Conservation (phyloP, 2,888 invertebrate species). For the Xestia c-nigrum region DNA sequence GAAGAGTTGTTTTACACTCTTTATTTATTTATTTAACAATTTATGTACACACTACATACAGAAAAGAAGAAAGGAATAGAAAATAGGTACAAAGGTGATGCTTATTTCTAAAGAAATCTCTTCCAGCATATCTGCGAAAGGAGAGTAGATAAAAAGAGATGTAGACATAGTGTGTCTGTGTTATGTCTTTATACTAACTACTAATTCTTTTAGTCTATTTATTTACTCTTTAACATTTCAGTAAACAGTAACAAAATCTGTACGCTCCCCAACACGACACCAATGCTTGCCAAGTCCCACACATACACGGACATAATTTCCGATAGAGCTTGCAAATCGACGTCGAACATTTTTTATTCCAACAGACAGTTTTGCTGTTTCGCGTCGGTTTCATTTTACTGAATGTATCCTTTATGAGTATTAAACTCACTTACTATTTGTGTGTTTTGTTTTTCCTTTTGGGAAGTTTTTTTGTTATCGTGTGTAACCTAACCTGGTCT, state of each 20-base stretch:
- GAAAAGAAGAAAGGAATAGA: too few relatives aligned
- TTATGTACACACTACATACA: too few relatives aligned
- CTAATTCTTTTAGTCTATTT: background rate
- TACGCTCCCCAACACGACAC: constrained; percentile 53
- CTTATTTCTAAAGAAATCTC: too few relatives aligned
- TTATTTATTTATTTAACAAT: too few relatives aligned
- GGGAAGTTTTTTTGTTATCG: too few relatives aligned
- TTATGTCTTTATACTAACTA: too few relatives aligned
- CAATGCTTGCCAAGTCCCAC: constrained; percentile 68
- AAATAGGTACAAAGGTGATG: too few relatives aligned
- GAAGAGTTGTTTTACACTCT: too few relatives aligned
- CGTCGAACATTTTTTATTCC: constrained; percentile 73
- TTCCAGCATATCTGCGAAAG: too few relatives aligned
- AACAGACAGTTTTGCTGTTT: constrained; percentile 71
- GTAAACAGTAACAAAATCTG: constrained; percentile 44
- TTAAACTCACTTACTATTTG: constrained; percentile 25
- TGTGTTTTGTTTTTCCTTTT: constrained; percentile 7
- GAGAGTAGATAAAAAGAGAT: too few relatives aligned
- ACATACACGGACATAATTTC: constrained; percentile 76
- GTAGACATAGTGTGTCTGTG: too few relatives aligned
- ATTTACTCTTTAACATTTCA: constrained; percentile 40
- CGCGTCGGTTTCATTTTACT: constrained; percentile 68
- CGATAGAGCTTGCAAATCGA: constrained; percentile 78
- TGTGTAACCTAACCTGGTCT: too few relatives aligned
- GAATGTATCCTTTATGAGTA: constrained; percentile 58